A percentile compares a stretch with the other conserved stretches of the same genome.
Evolutionary conservation across 2,797 vertebrate species (phyloP).

Genomic region (Hafferia zeledoni): DNA sequence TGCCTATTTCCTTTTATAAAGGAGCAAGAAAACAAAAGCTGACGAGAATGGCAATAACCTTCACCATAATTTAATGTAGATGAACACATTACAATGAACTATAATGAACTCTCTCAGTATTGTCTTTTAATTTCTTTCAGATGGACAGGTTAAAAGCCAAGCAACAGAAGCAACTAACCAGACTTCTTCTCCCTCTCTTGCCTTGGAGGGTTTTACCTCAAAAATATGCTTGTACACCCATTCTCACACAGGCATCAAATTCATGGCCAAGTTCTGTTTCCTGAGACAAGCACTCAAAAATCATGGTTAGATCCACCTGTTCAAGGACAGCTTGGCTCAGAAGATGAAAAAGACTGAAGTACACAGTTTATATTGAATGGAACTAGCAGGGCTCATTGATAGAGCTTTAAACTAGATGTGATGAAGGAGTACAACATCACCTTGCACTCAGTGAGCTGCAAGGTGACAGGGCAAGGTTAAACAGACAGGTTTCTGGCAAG

Average conservation of each 20-base stretch:
- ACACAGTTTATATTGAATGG: neutral
- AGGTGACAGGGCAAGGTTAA: neutral
- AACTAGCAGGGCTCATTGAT: neutral
- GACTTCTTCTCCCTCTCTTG: neutral
- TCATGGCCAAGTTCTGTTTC: neutral
- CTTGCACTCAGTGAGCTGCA: neutral
- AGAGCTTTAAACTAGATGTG: neutral
- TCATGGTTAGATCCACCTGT: neutral
- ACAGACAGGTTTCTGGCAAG: neutral
- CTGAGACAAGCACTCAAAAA: neutral
- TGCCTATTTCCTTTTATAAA: neutral
- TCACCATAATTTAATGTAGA: neutral
- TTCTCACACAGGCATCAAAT: neutral
- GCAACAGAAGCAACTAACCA: neutral
- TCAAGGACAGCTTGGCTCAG: neutral
- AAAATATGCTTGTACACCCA: neutral
- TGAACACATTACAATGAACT: neutral
- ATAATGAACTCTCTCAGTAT: neutral
- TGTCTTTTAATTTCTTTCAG: neutral
- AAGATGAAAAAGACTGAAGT: neutral
- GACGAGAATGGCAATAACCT: neutral
- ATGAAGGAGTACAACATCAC: too few species aligned
- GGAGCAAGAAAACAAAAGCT: neutral
- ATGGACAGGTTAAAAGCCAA: neutral
- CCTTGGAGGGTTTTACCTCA: neutral